Evolutionary conservation across 2,797 vertebrate genomes (phyloP), one percentile per base, ranked within the genome.

Genomic region (Amniataba percoides): DNA sequence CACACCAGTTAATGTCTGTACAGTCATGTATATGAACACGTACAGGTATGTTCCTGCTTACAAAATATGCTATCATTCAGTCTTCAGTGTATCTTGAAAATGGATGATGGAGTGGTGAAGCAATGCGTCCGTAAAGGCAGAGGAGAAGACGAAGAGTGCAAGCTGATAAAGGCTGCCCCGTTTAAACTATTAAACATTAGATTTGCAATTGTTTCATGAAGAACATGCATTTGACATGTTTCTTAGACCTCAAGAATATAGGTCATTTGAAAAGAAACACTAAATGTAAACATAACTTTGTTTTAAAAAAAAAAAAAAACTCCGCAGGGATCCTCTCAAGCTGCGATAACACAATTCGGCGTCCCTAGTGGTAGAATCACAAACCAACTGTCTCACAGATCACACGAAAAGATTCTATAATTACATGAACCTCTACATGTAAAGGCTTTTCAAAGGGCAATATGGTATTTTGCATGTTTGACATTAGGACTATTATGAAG

Each of bases 91-190:
- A 36, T 36, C 34, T 36, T 36, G 6, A 36, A 36, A 36, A 36
- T 5, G n/a, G n/a, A n/a, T n/a, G n/a, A n/a, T n/a, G n/a, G n/a
- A n/a, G n/a, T n/a, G n/a, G n/a, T n/a, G n/a, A n/a, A n/a, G n/a
- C n/a, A 51, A 25, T 5, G 40, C 2, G 0, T 27, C 34, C 1
- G 0, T 1, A 6, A 40, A 40, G 25, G 16, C 1, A 19, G 15
- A 8, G 46, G 52, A 71, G 46, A n/a, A 11, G 21, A 31, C 3
- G 27, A 10, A 40, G 1, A 52, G 4, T n/a, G 18, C 34, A n/a
- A n/a, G 19, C n/a, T 23, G 15, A 7, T 21, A 5, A 65, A 23
- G 7, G 23, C 3, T 49, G 48, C 48, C 21, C 7, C 3, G 3
- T 51, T 49, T 14, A 3, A 52, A 23, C 49, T 39, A 36, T 36